Evolutionary conservation across 2,113 vertebrate species (phyloP).

Genomic region (Pleuronectes platessa): DNA sequence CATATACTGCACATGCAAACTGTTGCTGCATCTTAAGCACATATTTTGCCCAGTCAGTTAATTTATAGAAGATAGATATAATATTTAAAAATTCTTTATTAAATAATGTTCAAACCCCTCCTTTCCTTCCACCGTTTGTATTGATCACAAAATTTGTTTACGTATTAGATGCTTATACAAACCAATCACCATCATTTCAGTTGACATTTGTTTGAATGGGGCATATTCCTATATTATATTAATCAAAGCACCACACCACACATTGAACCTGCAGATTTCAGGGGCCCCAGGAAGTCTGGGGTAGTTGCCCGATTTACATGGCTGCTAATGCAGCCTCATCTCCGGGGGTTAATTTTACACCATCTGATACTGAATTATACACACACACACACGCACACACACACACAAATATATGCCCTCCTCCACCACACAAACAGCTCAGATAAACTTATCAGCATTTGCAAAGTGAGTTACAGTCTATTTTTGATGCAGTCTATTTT

Average conservation of each 20-base stretch:
- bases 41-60: not conserved
- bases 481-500: slow-evolving; percentile 59
- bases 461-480: slow-evolving; percentile 58
- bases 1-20: not conserved
- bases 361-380: slow-evolving; percentile 16
- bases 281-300: slow-evolving; percentile 24
- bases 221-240: not conserved
- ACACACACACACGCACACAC: not conserved
- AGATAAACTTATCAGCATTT: slow-evolving; percentile 53
- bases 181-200: too few species aligned
- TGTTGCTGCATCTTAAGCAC: not conserved
- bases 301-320: slow-evolving; percentile 2
- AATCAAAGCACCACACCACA: slow-evolving; percentile 11
- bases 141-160: too few species aligned
- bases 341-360: slow-evolving; percentile 40
- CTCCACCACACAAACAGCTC: slow-evolving; percentile 20
- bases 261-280: not conserved
- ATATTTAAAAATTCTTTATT: too few species aligned
- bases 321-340: slow-evolving; percentile 16
- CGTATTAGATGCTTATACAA: not conserved
- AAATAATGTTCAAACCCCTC: too few species aligned
- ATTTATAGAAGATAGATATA: not conserved
- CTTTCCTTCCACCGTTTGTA: too few species aligned
- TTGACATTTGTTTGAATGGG: not conserved
- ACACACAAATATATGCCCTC: slow-evolving; percentile 4